Conservation (phyloP, 2,888 invertebrate species). For the Drosophila phalerata region DNA sequence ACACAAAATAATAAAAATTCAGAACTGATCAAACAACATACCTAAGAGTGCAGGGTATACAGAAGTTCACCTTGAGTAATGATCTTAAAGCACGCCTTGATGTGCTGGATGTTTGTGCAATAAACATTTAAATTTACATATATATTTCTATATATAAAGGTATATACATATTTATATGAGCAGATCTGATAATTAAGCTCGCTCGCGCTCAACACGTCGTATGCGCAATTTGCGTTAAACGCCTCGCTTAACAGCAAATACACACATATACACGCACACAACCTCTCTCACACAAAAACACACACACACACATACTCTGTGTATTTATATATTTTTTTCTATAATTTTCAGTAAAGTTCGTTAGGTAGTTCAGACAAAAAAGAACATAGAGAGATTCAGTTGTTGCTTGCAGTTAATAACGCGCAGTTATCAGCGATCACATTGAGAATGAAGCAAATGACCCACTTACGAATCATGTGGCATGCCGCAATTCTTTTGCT, state of each 20-base stretch:
- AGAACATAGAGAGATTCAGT: constrained; percentile 49
- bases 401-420: constrained; percentile 53
- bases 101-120: neutral
- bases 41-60: constrained; percentile 9
- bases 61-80: neutral
- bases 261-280: constrained; percentile 15
- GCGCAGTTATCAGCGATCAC: constrained; percentile 61
- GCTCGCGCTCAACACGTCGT: constrained; percentile 53
- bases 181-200: constrained; percentile 56
- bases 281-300: neutral
- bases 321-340: neutral
- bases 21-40: neutral
- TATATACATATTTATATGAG: constrained; percentile 1
- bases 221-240: constrained; percentile 63
- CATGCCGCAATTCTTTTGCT: constrained; percentile 40
- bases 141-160: neutral
- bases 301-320: constrained; percentile 10
- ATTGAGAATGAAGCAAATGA: constrained; percentile 39
- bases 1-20: neutral
- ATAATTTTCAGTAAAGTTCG: constrained; percentile 23
- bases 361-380: constrained; percentile 22
- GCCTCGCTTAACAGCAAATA: constrained; percentile 52
- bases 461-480: constrained; percentile 54
- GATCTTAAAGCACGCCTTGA: neutral
- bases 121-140: neutral